phyloP scores from a whole-genome alignment of 1,140 invertebrate species.

The Eciton burchellii region DNA sequence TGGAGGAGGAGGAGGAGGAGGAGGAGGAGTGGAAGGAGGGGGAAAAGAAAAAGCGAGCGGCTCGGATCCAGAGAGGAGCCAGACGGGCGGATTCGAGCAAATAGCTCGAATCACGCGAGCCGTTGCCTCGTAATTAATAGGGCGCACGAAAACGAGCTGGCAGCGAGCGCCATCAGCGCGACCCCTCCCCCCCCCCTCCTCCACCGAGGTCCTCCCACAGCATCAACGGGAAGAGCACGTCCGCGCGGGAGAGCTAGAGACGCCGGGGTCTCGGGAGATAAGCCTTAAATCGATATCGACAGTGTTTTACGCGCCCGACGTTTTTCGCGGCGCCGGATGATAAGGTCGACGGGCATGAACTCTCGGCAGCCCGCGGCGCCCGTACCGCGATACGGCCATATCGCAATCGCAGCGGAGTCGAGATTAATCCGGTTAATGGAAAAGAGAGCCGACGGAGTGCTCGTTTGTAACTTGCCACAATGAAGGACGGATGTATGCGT shows the following conservation, averaged over 20 bases:
- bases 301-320: slow-evolving; percentile 49
- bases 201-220: slow-evolving; percentile 47
- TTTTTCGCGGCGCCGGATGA: slow-evolving; percentile 27
- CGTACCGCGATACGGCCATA: background rate
- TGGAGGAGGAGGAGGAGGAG: background rate
- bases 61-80: slow-evolving; percentile 45
- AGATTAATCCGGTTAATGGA: background rate
- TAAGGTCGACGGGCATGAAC: slow-evolving; percentile 12
- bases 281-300: slow-evolving; percentile 56
- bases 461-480: background rate
- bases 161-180: slow-evolving; percentile 60
- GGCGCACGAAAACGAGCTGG: slow-evolving; percentile 73
- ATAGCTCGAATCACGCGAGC: slow-evolving; percentile 79
- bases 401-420: slow-evolving; percentile 1
- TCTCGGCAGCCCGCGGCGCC: slow-evolving; percentile 10
- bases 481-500: background rate
- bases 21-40: background rate
- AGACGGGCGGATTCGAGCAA: slow-evolving; percentile 72
- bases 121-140: slow-evolving; percentile 80
- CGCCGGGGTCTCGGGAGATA: slow-evolving; percentile 36
- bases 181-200: too few relatives aligned
- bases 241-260: slow-evolving; percentile 39
- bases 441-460: background rate
- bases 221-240: slow-evolving; percentile 45
- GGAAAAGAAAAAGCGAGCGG: slow-evolving; percentile 56